phyloP scores from a whole-genome alignment of 2,113 vertebrate species.

The Astur gentilis region DNA sequence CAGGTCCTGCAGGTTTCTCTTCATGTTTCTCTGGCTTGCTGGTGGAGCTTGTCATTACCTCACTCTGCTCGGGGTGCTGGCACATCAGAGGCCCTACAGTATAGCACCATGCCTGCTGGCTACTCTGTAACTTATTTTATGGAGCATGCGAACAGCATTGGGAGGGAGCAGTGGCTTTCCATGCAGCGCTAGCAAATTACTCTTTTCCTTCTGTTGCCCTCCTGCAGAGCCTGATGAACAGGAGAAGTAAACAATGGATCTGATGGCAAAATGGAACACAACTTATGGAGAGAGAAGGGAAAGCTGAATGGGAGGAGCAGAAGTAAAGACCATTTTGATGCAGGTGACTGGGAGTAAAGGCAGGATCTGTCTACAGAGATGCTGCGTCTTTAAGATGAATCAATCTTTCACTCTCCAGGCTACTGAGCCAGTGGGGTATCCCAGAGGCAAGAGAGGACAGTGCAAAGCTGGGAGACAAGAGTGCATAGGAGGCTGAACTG shows the following conservation, averaged over 20 bases:
- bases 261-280: no score
- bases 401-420: no score
- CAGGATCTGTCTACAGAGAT: no score
- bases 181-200: fast-evolving
- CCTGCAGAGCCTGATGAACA: neutral
- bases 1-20: neutral
- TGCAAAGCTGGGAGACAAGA: neutral
- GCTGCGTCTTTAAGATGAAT: no score
- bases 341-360: no score
- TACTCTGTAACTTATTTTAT: no score
- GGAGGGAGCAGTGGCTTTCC: no score
- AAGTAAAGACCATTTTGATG: no score
- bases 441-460: neutral
- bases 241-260: no score
- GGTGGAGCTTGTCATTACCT: neutral
- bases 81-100: neutral
- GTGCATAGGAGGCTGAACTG: neutral
- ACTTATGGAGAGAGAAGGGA: no score
- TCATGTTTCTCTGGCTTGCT: neutral
- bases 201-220: neutral
- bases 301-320: no score
- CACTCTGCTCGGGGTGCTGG: neutral
- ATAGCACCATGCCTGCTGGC: neutral
- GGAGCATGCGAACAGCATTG: neutral
- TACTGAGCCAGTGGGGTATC: no score